Base-by-base conservation (phyloP, 2,797 vertebrate species). In the Semaprochilodus insignis region DNA sequence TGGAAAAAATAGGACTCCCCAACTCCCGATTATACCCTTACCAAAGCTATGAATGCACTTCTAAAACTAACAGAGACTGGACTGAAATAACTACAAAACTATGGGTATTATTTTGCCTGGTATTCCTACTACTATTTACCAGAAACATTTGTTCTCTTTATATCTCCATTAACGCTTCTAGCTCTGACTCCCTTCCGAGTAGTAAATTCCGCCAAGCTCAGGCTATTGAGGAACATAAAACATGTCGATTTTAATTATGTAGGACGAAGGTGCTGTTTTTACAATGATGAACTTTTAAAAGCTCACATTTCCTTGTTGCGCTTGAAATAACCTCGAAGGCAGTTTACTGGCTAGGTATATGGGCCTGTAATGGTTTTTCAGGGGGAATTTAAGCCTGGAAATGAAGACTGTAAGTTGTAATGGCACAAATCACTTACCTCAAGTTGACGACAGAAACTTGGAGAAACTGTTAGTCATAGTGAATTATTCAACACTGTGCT, bases 401-500 rank as follows among this genome's bases (percentile, higher is more conserved):
- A 6, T 7, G 17, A 19, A 21, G 31, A 19, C 8, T 67, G 34
- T n/a, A 67, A 21, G 3, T 63, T 27, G 16, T 7, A 57, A 48
- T 48, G 8, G 44, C 44, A 48, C 44, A 13, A 48, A 11, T 48
- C 44, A 13, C 59, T 60, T 25, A 1, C 59, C 23, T 36, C 40
- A 62, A 71, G 31, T 34, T 6, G 6, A 59, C 34, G 21, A 52
- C 55, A 6, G 62, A 19, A 66, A 69, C 44, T 27, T 48, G 44
- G 44, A 10, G 44, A 48, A 48, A 48, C 21, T 48, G 4, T 65
- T 60, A 19, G 40, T 72, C 19, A 59, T 10, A 23, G 57, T 60
- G 21, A 85, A 78, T 78, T 60, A 85, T 85, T 85, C 54, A 80
- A 36, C 4, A 15, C 36, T 62, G 66, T 77, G 36, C 36, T 59